A percentile compares a stretch with the other conserved stretches of the same genome.
These are phyloP conservation scores for Grapholita molesta DNA, from an alignment of 1,140 invertebrate genomes.

Conservation along the genomic window DNA sequence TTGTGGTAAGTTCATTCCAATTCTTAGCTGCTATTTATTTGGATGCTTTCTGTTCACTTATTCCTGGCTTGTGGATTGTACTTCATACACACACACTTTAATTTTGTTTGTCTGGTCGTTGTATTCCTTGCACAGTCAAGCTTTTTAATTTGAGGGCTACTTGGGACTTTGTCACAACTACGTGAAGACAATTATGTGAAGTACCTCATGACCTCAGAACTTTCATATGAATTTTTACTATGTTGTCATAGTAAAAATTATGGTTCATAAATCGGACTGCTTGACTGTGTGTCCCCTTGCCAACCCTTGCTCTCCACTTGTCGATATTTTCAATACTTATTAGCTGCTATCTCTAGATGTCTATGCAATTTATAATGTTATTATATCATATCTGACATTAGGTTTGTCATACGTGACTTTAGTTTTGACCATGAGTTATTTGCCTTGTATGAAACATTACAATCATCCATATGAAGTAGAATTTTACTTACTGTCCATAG, in stretches of 20 bases:
- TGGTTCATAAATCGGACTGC: not conserved
- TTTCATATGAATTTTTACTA: slow-evolving; percentile 19
- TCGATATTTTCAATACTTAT: slow-evolving; percentile 39
- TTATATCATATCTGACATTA: not conserved
- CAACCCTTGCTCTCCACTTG: slow-evolving; percentile 34
- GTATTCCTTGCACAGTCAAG: slow-evolving; percentile 22
- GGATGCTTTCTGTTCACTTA: slow-evolving; percentile 32
- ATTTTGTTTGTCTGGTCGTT: slow-evolving; percentile 27
- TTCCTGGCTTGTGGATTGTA: slow-evolving; percentile 12
- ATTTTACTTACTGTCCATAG: not conserved
- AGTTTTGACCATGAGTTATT: slow-evolving; percentile 30
- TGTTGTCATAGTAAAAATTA: not conserved
- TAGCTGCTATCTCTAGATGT: slow-evolving; percentile 76
- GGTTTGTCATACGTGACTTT: slow-evolving; percentile 13
- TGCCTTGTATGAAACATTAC: not conserved
- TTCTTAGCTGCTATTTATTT: slow-evolving; percentile 33
- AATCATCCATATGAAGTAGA: not conserved
- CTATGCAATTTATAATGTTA: slow-evolving; percentile 58
- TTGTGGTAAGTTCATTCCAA: slow-evolving; percentile 90
- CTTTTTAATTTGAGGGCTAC: not conserved
- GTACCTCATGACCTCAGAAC: slow-evolving; percentile 27
- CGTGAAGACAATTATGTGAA: not conserved
- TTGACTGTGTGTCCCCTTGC: slow-evolving; percentile 22
- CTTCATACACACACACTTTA: slow-evolving; percentile 25
- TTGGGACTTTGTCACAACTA: not conserved